phyloP scores from a whole-genome alignment of 2,113 vertebrate genomes.

The Percopsis transmontana region DNA sequence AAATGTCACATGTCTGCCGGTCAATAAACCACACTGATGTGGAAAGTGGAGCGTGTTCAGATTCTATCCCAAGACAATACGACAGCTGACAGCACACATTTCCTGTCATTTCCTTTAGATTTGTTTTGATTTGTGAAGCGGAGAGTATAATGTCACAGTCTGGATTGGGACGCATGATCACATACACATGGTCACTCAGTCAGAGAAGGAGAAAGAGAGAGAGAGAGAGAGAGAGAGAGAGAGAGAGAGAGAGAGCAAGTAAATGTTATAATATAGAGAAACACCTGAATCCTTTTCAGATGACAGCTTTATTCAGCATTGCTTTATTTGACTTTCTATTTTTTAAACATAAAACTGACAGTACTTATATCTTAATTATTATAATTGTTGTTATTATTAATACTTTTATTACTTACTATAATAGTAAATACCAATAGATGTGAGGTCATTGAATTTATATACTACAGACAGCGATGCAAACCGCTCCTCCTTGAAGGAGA shows the following conservation, averaged over 20 bases:
- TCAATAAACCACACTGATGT: conserved; percentile 10
- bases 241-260: neutral
- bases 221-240: neutral
- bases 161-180: conserved; percentile 11
- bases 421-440: too few relatives aligned
- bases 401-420: too few relatives aligned
- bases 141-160: neutral
- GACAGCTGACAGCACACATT: conserved; percentile 21
- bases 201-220: conserved; percentile 4
- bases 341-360: too few relatives aligned
- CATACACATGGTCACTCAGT: neutral
- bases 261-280: neutral
- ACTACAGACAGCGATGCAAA: too few relatives aligned
- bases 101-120: neutral
- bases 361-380: too few relatives aligned
- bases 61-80: conserved; percentile 15
- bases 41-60: conserved; percentile 1
- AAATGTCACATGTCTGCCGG: conserved; percentile 21
- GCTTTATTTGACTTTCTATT: too few relatives aligned
- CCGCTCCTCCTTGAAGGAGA: too few relatives aligned
- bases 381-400: too few relatives aligned
- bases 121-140: conserved; percentile 23
- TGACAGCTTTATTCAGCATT: too few relatives aligned
- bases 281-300: neutral
- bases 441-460: too few relatives aligned